Evolutionary conservation across 1,140 invertebrate species (phyloP), one percentile per base, ranked within the genome.

Genomic region (Anastrepha obliqua): DNA sequence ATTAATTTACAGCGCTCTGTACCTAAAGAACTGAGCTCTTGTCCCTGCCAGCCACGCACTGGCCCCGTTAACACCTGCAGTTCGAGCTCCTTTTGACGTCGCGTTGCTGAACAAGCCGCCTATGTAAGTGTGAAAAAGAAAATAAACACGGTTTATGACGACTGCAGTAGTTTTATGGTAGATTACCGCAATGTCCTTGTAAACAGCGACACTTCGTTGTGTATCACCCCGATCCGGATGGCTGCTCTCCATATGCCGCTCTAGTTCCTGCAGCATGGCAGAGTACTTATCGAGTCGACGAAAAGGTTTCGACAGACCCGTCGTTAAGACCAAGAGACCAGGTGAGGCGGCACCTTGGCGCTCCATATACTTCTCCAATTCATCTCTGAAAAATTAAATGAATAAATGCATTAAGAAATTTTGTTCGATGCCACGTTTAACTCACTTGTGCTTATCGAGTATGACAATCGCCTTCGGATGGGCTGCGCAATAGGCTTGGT

Each of bases 161-260:
- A 62, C 62, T 86, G 17, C n/a, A 55, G 6, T 17, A n/a, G 47
- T 20, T 85, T 62, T 5, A 55, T 55, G 8, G 4, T 62, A 17
- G 62, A 95, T 20, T 94, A 98, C 98, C 88, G 97, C 96, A 90
- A 99, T 97, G 91, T 99, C 98, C 93, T 98, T 97, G 93, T 98
- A 99, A 47, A 99, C 97, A 89, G 96, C 96, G 90, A 98, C 97
- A 67, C 98, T 98, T 88, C 99, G 94, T 93, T 99, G 98, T 1
- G 98, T 98, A 92, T 99, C 98, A 3, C 99, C 99, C 89, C 98
- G 94, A 94, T 99, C 99, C 2, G 97, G 95, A 94, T 99, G 98
- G 91, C 96, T 97, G 93, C 99, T 98, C 94, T 98, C 97, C 58
- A 99, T 97, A 92, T 99, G 98, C 88, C 98, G 94, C 91, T 99